phyloP scores from a whole-genome alignment of 2,113 vertebrate genomes.

The Ammodramus savannarum region DNA sequence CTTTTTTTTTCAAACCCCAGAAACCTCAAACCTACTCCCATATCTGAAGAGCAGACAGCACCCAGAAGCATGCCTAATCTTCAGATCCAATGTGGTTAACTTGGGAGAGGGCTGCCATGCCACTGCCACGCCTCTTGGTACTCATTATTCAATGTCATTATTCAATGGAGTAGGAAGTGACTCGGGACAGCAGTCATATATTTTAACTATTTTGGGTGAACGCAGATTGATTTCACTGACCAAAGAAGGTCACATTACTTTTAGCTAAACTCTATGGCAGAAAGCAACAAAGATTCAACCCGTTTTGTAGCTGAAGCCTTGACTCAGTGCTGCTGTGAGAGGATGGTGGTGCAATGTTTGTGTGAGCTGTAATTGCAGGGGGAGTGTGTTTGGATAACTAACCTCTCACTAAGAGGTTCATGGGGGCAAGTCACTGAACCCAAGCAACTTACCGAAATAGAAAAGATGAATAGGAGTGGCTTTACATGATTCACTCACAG shows the following conservation, averaged over 20 bases:
- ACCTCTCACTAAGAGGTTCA: neutral
- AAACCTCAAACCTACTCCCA: neutral
- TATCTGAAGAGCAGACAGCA: neutral
- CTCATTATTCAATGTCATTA: neutral
- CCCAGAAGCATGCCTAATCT: neutral
- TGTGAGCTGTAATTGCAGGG: neutral
- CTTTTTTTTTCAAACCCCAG: neutral
- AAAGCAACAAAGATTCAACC: neutral
- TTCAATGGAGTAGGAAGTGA: neutral
- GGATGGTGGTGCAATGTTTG: neutral
- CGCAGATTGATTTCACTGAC: neutral
- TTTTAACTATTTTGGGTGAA: neutral
- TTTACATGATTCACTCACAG: neutral
- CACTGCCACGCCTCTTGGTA: neutral
- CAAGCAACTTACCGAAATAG: neutral
- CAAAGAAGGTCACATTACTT: neutral
- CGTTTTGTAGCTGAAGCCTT: neutral
- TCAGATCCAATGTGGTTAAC: neutral
- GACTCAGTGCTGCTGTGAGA: neutral
- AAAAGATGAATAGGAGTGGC: neutral
- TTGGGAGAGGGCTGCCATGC: fast-evolving
- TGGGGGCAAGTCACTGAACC: neutral
- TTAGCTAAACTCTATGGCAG: neutral
- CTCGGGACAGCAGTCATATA: neutral
- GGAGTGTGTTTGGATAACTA: neutral